phyloP scores from a whole-genome alignment of 2,888 invertebrate genomes.

The Ceratothoa steindachneri region DNA sequence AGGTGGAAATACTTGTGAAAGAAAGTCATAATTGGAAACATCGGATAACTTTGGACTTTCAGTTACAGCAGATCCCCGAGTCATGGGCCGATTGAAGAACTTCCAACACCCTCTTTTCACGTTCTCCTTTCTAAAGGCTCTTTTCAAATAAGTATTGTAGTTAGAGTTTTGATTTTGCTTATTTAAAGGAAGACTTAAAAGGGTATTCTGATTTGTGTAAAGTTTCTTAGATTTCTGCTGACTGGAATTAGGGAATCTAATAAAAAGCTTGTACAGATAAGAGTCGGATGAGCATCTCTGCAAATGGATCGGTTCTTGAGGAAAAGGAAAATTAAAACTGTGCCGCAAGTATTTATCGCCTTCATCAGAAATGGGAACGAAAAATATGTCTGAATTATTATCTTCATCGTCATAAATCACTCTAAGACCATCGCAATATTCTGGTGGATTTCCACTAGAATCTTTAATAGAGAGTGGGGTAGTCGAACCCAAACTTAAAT shows the following conservation, averaged over 20 bases:
- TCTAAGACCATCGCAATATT: slow-evolving; percentile 41
- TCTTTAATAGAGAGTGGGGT: background rate
- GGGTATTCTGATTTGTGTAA: slow-evolving; percentile 1
- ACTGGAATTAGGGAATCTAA: slow-evolving; percentile 1
- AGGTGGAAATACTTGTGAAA: slow-evolving; percentile 10
- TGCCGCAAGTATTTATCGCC: slow-evolving; percentile 34
- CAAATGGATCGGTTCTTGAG: slow-evolving; percentile 12
- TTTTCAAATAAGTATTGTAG: background rate
- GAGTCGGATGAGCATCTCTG: slow-evolving; percentile 35
- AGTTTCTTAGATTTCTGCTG: background rate
- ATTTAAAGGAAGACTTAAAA: slow-evolving; percentile 5
- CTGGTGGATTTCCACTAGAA: background rate
- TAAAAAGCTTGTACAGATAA: slow-evolving; percentile 21
- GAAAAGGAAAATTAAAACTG: slow-evolving; percentile 25
- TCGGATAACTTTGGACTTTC: background rate
- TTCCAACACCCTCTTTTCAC: slow-evolving; percentile 1
- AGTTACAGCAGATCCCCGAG: background rate
- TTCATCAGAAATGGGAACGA: slow-evolving; percentile 38
- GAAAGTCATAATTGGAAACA: background rate
- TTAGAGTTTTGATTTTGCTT: background rate
- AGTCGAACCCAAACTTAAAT: background rate
- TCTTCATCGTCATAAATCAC: slow-evolving; percentile 42
- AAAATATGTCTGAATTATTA: slow-evolving; percentile 42
- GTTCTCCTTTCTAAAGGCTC: background rate
- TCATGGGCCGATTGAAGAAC: background rate